Base-by-base conservation (phyloP, 2,888 invertebrate genomes). In the Oasisia sp. region DNA sequence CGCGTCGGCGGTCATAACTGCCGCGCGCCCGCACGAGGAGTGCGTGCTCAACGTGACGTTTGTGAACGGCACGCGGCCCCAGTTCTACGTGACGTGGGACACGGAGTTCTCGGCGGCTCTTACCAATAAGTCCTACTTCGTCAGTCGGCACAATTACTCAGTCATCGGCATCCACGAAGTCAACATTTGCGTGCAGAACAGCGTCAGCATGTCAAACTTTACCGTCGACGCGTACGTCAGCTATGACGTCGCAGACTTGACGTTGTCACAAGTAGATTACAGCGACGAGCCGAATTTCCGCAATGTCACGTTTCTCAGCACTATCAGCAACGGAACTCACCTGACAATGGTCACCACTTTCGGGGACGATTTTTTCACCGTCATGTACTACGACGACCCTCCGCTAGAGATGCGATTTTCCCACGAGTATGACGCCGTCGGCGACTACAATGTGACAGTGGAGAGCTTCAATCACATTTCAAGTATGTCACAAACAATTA, bases 71-170 rank as follows among this genome's bases (percentile, higher is more conserved):
- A 74, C 19, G 14, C 74, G 74, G 27, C n/a, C 74, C 27, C 74
- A 74, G 74, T 74, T 74, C 74, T 74, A 74, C 74, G 74, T 74
- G 27, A 74, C 27, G 74, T 74, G 74, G 74, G 74, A 74, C 74
- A 74, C n/a, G 27, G 74, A 74, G 27, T 74, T 74, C 74, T 74
- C 74, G 1, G 74, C 74, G 27, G 74, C 74, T n/a, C 74, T 74
- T 27, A 74, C 27, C 74, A 27, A 7, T 19, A 27, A 74, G 27
- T 27, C 27, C 7, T 74, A 27, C 74, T 74, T 74, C 27, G 27
- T 19, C 74, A n/a, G 19, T 27, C 19, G 27, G 27, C 74, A 74
- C 27, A 74, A 14, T 27, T 27, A 3, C 74, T 27, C 74, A 27
- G 74, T 7, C 7, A 74, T 74, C n/a, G 74, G 74, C 74, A 27